Base-by-base conservation (phyloP, 1,140 invertebrate species). In the Drosophila lini region DNA sequence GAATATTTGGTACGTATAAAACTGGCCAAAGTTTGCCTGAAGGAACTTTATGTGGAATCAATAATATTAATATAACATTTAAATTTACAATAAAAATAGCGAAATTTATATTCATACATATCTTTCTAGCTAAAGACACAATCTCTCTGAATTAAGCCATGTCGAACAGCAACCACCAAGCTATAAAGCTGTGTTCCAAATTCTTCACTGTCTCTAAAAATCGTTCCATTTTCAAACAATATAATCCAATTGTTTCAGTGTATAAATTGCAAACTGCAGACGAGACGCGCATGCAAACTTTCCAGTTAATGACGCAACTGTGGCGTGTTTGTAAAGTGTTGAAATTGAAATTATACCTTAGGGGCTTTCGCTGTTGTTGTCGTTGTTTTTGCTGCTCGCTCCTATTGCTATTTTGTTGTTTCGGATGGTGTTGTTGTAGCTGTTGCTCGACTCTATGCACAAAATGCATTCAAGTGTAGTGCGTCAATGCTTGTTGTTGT, bases 331-430 rank as follows among this genome's bases (percentile, higher is more conserved):
- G 84, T 68, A 89, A 89, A 89, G 83, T 88, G 84, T 83, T 88
- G 84, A 88, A 88, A 88, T 89, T 88, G 83, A 89, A 88, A 88
- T 88, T 88, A 88, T 88, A 84, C 84, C 83, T 80, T 88, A 45
- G 80, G 76, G 73, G 61, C 77, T 74, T 71, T 74, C 68, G 64
- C 42, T 41, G 60, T 67, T 79, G 74, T 64, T 71, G 47, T 34
- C 50, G 16, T 40, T 71, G 53, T 50, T 65, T 36, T 56, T 78
- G 63, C 58, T 73, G 59, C n/a, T n/a, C 13, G 13, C 41, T 53
- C 28, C 45, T 53, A 61, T 80, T 70, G 64, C 52, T 79, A 55
- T 59, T 50, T 42, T 77, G 65, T 34, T 63, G 57, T 38, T 58
- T 48, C 16, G 57, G 38, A 47, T 57, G 62, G 34, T 57, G 32